Base-by-base conservation (phyloP, 2,888 invertebrate species). In the Cinara cedri region DNA sequence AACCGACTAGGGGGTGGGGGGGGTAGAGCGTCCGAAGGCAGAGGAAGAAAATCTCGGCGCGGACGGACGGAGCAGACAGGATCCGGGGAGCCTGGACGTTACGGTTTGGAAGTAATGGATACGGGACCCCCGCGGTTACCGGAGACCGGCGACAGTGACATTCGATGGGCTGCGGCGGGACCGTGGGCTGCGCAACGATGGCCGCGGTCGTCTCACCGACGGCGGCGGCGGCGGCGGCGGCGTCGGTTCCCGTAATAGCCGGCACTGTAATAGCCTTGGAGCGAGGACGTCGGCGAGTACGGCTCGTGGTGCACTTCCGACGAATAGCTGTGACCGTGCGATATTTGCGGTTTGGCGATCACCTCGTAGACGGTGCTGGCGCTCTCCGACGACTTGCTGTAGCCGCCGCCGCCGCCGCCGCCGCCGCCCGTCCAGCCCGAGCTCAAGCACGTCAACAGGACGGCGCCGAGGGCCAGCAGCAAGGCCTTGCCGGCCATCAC, bases 401-500 rank as follows among this genome's bases (percentile, higher is more conserved):
- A 83, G 85, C 49, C 49, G n/a, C 1, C 34, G 34, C 26, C 82
- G 19, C 84, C 88, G 88, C 6, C 83, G 84, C 42, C 26, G 16
- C 0, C 84, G 24, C 49, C 82, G 84, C 93, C 24, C 3, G 86
- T 0, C 93, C 93, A 80, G 93, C 81, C 74, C 3, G 82, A 89
- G 82, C 93, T 90, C 0, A 91, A 91, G 0, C 94, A 92, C 55
- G 80, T 76, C 0, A 94, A 86, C 82, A 93, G 89, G 0, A 94
- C 87, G 0, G 94, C 93, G 89, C 94, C 91, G 80, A 94, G 85
- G 1, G 92, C 93, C 0, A 93, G 92, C 91, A 94, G 92, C 21
- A 94, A 85, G 0, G 94, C 94, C 85, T 94, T 94, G 13, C 94
- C 94, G 11, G 94, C 94, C 54, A 94, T 87, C 70, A 93, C 87